A percentile compares a stretch with the other conserved stretches of the same genome.
Conservation (phyloP, 2,888 invertebrate genomes). For the Trichopoda pennipes region DNA sequence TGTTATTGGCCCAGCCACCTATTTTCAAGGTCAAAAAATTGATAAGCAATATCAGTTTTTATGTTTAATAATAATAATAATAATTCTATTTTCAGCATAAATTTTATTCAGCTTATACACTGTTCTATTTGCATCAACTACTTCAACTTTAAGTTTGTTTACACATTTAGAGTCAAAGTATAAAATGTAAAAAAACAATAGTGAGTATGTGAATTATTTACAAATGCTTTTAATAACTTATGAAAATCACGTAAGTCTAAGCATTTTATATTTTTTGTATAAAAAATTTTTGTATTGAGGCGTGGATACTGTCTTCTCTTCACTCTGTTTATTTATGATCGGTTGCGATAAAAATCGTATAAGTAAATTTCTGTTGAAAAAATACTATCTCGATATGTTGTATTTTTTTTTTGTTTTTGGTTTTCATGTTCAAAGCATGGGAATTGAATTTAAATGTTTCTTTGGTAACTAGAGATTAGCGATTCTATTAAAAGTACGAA, state of each 20-base stretch:
- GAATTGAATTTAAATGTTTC: constrained; percentile 13
- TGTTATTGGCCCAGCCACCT: too few relatives aligned
- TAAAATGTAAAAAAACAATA: constrained; percentile 1
- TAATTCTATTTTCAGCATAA: background rate
- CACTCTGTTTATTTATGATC: constrained; percentile 27
- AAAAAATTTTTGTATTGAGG: constrained; percentile 8
- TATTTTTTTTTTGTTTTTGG: background rate
- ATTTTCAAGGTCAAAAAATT: background rate
- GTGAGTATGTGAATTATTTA: constrained; percentile 27
- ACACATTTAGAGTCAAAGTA: constrained; percentile 9
- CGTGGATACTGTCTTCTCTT: constrained; percentile 14
- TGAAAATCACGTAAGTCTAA: constrained; percentile 48
- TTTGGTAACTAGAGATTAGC: background rate
- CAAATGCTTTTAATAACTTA: constrained; percentile 26
- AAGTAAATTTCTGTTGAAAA: constrained; percentile 15
- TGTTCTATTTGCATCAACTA: constrained; percentile 26
- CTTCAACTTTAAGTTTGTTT: constrained; percentile 36
- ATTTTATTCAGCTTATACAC: background rate
- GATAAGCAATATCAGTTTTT: too few relatives aligned
- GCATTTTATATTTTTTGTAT: constrained; percentile 33
- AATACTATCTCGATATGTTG: background rate
- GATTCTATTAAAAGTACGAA: too few relatives aligned
- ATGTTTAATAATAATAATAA: background rate
- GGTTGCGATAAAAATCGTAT: background rate
- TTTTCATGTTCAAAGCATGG: constrained; percentile 7